Conservation (phyloP, 2,797 vertebrate genomes). For the Pseudomugil gertrudae region DNA sequence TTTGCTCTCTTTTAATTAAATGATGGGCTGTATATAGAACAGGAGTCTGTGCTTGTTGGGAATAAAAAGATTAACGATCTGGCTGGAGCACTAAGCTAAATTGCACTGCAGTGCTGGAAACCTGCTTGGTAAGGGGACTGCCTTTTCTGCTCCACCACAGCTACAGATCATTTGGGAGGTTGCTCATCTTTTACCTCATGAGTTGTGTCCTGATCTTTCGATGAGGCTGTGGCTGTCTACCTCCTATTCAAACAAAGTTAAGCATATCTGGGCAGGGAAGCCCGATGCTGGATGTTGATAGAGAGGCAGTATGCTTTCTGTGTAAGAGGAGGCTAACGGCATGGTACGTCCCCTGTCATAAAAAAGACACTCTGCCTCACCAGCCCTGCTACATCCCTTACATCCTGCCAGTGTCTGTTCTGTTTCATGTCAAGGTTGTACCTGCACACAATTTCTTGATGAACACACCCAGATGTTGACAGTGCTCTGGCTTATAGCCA, state of each 20-base stretch:
- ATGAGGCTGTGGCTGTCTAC: constrained; percentile 23
- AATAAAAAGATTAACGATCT: constrained; percentile 85
- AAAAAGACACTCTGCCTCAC: constrained; percentile 47
- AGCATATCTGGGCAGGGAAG: constrained; percentile 34
- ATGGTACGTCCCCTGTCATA: constrained; percentile 28
- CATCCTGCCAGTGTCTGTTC: constrained; percentile 45
- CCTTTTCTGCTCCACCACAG: constrained; percentile 43
- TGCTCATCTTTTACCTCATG: constrained; percentile 35
- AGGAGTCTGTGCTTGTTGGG: constrained; percentile 79
- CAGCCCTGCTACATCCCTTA: constrained; percentile 43
- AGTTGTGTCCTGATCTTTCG: constrained; percentile 27
- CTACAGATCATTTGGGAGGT: constrained; percentile 50
- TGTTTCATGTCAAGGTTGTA: constrained; percentile 75
- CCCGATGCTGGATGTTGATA: constrained; percentile 26
- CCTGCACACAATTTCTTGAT: constrained; percentile 58
- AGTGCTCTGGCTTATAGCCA: constrained; percentile 50
- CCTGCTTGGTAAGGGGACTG: constrained; percentile 65
- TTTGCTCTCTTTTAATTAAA: constrained; percentile 85
- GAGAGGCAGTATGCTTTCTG: constrained; percentile 23
- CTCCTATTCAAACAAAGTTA: constrained; percentile 14
- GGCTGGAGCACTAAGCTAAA: constrained; percentile 85
- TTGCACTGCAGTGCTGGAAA: constrained; percentile 84
- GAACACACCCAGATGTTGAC: constrained; percentile 41
- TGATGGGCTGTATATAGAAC: constrained; percentile 83
- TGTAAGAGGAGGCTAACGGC: constrained; percentile 32